These are phyloP conservation scores for Chaenogobius annularis DNA, from an alignment of 2,113 vertebrate species.

Conservation along the genomic window DNA sequence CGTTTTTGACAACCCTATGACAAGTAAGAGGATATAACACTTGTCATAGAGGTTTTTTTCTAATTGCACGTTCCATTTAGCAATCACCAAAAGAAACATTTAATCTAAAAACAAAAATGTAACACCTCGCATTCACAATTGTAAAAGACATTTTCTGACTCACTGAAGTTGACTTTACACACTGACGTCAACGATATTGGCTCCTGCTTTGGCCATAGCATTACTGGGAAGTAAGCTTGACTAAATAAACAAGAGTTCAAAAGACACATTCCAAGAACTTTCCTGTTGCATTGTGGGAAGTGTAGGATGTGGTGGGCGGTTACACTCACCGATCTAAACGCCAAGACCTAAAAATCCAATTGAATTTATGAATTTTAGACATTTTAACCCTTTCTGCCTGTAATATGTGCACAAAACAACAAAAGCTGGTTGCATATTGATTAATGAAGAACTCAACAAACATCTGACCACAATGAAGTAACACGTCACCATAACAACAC, in stretches of 20 bases:
- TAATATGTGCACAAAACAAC: too few species aligned
- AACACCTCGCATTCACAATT: too few species aligned
- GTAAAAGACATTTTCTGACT: too few species aligned
- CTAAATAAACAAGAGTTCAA: constrained; percentile 6
- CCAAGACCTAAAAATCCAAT: not conserved
- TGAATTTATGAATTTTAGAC: not conserved
- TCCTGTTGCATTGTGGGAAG: constrained; percentile 3
- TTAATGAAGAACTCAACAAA: not conserved
- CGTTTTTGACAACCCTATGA: too few species aligned
- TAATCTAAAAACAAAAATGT: too few species aligned
- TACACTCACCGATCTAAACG: not conserved
- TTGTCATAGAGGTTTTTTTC: too few species aligned
- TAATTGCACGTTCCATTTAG: too few species aligned
- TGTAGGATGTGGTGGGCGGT: not conserved
- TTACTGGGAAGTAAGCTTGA: not conserved
- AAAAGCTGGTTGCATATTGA: not conserved
- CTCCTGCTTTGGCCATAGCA: too few species aligned
- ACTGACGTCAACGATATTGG: not conserved
- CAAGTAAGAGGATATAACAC: too few species aligned
- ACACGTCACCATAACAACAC: not conserved
- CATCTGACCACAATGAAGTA: not conserved
- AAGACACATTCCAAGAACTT: not conserved
- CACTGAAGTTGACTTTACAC: not conserved
- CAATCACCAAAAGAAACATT: too few species aligned
- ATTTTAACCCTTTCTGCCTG: too few species aligned